Evolutionary conservation across 2,797 vertebrate genomes (phyloP), one percentile per base, ranked within the genome.

Genomic region (Centropyge bicolor): DNA sequence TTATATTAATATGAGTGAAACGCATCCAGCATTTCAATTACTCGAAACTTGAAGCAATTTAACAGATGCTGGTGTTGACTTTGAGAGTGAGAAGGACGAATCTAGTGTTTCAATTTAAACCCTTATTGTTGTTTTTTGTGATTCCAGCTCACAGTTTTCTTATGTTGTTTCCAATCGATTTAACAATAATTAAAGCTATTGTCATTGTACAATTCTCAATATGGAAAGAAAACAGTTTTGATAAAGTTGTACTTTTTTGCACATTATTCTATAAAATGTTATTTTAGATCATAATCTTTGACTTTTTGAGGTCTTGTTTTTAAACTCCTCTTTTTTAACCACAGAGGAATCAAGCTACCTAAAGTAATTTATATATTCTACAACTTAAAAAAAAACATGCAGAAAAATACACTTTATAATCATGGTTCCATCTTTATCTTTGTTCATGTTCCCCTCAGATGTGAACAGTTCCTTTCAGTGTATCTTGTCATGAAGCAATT

Each of bases 1-100:
- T 59, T 45, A 69, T 24, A 19, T 57, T 51, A 66, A 59, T 64
- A 24, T 17, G 17, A 67, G 31, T 40, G 54, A 41, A 70, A 65
- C 74, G 65, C 55, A 76, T 68, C 45, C 61, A 52, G 70, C 40
- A 19, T 77, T 61, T 57, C 16, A 17, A 55, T 71, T 22, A 55
- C 46, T 69, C 54, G 16, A 74, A 49, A 56, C 9, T 20, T 27
- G 27, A 31, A 59, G 11, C 19, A 16, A 41, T 38, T 20, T 2
- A 70, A 52, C 41, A 66, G 24, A 76, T 66, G 16, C 17, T 48
- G 7, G 43, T 31, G 36, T 8, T 51, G 8, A 16, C 19, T n/a
- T 66, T 2, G 13, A 24, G 43, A 57, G 59, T 20, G 14, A 8
- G 7, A 17, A 40, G 13, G 4, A 43, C 38, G 3, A 41, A 36